Conservation (phyloP, 2,797 vertebrate species). For the Danio aesculapii region DNA sequence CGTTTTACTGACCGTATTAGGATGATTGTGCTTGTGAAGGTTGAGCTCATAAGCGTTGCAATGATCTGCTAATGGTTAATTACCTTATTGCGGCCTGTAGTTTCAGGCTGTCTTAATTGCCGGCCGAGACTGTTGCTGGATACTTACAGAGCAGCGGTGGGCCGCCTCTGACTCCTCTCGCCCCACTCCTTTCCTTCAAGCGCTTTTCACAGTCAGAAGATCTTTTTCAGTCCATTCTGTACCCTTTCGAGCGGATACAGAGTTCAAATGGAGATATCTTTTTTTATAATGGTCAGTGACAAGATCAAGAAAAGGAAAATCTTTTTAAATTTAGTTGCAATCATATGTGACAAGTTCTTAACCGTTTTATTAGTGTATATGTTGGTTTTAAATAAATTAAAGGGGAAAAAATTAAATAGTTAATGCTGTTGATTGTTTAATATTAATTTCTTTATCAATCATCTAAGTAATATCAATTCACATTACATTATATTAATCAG, state of each 20-base stretch:
- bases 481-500: background rate
- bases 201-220: slow-evolving; percentile 47
- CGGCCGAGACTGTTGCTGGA: slow-evolving; percentile 59
- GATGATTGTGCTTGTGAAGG: slow-evolving; percentile 78
- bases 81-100: slow-evolving; percentile 72
- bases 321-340: slow-evolving; percentile 2
- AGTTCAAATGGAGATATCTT: slow-evolving; percentile 63
- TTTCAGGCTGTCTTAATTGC: slow-evolving; percentile 70
- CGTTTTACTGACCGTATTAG: slow-evolving; percentile 74
- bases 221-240: slow-evolving; percentile 69
- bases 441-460: no score
- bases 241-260: slow-evolving; percentile 60
- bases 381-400: background rate
- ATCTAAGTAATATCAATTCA: background rate
- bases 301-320: slow-evolving; percentile 9
- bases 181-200: slow-evolving; percentile 59
- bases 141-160: slow-evolving; percentile 68
- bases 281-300: slow-evolving; percentile 19
- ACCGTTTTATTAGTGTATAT: background rate
- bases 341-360: background rate
- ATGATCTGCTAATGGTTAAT: slow-evolving; percentile 79
- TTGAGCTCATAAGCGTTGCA: slow-evolving; percentile 75
- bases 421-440: background rate
- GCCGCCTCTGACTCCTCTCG: slow-evolving; percentile 59
- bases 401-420: background rate